A percentile compares a stretch with the other conserved stretches of the same genome.
Evolutionary conservation across 2,888 invertebrate species (phyloP).

Genomic region (Himalopsyche anomala): DNA sequence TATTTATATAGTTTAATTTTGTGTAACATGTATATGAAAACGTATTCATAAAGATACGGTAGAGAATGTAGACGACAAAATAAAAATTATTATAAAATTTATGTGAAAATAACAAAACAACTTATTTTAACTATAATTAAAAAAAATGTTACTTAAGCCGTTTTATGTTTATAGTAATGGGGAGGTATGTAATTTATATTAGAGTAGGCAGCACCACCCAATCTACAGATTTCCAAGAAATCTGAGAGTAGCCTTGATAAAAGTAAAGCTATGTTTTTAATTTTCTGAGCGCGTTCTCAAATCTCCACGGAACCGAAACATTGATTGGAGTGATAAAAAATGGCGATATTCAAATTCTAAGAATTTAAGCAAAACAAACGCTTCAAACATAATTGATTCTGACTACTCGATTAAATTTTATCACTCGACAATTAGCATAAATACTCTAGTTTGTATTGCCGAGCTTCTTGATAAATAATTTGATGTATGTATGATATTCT

Average conservation of each 20-base stretch:
- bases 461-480: background rate
- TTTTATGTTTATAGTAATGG: background rate
- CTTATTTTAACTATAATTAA: background rate
- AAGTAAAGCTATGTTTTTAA: background rate
- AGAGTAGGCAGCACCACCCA: background rate
- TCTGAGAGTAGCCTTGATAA: background rate
- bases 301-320: background rate
- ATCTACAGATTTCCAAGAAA: background rate
- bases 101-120: background rate
- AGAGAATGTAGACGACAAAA: background rate
- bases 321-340: background rate
- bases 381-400: background rate
- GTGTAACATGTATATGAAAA: no score
- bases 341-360: background rate
- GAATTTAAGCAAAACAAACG: conserved; percentile 13
- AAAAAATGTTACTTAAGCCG: background rate
- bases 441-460: background rate
- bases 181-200: background rate
- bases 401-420: background rate
- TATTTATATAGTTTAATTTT: no score
- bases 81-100: background rate
- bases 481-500: background rate
- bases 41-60: no score
- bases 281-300: conserved; percentile 8
- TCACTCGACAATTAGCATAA: background rate